Evolutionary conservation across 2,113 vertebrate genomes (phyloP).

Genomic region (Crocuta crocuta): DNA sequence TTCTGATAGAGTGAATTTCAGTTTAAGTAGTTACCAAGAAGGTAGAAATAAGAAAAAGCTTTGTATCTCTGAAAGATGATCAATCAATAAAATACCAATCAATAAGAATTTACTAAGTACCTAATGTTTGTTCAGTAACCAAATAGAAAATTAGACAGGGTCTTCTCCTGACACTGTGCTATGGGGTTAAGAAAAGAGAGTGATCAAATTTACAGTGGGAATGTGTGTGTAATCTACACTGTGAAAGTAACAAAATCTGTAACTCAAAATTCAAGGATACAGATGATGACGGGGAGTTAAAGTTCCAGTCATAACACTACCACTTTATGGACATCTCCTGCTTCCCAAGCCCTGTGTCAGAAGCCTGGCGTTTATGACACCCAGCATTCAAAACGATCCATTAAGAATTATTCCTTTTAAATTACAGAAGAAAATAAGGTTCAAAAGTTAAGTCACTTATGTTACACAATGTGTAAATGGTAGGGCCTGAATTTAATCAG

Average conservation of each 20-base stretch:
- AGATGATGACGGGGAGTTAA: accelerated
- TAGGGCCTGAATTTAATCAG: neutral
- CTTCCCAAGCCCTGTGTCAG: neutral
- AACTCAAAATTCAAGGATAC: neutral
- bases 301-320: too few species aligned
- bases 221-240: neutral
- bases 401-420: neutral
- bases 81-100: constrained; percentile 31
- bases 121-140: neutral
- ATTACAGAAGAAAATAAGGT: neutral
- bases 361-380: neutral
- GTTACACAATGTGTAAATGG: neutral
- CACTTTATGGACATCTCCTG: neutral
- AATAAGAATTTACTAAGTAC: neutral
- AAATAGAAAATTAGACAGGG: neutral
- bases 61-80: constrained; percentile 29
- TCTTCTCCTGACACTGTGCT: neutral
- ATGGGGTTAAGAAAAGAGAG: neutral
- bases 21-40: neutral
- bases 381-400: neutral
- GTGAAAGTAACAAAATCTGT: neutral
- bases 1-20: neutral
- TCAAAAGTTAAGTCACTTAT: neutral
- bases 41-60: constrained; percentile 34
- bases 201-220: neutral